These are phyloP conservation scores for Timema podura DNA, from an alignment of 2,888 invertebrate genomes.

Conservation along the genomic window DNA sequence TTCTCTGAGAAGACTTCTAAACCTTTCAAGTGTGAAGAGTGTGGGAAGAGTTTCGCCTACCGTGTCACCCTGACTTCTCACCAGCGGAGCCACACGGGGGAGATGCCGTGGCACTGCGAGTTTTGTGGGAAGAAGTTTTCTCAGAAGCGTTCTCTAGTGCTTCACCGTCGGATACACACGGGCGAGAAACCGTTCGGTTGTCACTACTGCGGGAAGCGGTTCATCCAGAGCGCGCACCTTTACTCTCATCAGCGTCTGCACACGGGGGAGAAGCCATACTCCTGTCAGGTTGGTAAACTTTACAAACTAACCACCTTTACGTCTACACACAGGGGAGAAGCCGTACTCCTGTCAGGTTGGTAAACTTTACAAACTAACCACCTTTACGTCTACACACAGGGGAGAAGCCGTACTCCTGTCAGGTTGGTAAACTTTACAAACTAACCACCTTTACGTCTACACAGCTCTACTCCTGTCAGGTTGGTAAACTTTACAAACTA, in stretches of 20 bases:
- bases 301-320: too few species aligned
- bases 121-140: slow-evolving; percentile 30
- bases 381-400: too few species aligned
- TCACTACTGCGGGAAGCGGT: slow-evolving; percentile 27
- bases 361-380: too few species aligned
- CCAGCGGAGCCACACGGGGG: slow-evolving; percentile 46
- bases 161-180: slow-evolving; percentile 30
- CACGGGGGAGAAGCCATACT: slow-evolving; percentile 31
- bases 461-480: too few species aligned
- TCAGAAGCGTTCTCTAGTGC: slow-evolving; percentile 29
- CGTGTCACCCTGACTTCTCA: slow-evolving; percentile 47
- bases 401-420: too few species aligned
- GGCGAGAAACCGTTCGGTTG: slow-evolving; percentile 31
- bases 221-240: slow-evolving; percentile 31
- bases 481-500: too few species aligned
- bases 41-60: slow-evolving; percentile 55
- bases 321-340: slow-evolving; percentile 31
- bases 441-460: too few species aligned
- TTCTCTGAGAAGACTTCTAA: slow-evolving; percentile 16
- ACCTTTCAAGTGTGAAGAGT: slow-evolving; percentile 36
- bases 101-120: slow-evolving; percentile 32
- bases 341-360: slow-evolving; percentile 28
- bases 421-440: too few species aligned
- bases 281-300: too few species aligned
- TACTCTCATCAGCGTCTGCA: slow-evolving; percentile 30